Percentiles rank a stretch among this genome's conserved stretches.
Conservation (phyloP, 2,113 vertebrate species). For the Sinosuthora webbiana region DNA sequence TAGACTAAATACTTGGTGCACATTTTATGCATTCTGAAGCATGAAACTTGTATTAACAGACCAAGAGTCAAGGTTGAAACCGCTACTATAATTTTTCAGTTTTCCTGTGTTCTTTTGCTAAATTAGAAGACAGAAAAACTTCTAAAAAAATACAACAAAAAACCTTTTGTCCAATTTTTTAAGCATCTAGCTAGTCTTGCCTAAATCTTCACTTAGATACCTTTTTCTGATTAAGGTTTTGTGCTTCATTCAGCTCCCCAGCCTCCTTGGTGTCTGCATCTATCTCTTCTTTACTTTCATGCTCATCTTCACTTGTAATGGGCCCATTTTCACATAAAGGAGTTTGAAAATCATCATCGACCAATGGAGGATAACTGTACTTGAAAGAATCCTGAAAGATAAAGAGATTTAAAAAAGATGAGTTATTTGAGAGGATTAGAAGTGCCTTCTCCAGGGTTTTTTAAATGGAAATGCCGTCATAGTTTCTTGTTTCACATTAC, state of each 20-base stretch:
- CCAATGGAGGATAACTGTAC: conserved; percentile 95
- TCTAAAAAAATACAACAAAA: not conserved
- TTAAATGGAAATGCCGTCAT: not conserved
- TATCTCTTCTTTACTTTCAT: conserved; percentile 86
- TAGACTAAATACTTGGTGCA: not conserved
- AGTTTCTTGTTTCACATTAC: not conserved
- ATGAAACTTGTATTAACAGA: not conserved
- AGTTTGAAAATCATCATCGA: conserved; percentile 96
- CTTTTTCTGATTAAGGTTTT: conserved; percentile 83
- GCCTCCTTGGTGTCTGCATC: conserved; percentile 84
- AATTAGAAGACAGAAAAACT: not conserved
- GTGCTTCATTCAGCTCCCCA: conserved; percentile 83
- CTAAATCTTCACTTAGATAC: conserved; percentile 69
- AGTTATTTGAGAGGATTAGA: not conserved
- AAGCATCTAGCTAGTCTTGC: not conserved
- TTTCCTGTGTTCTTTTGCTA: not conserved
- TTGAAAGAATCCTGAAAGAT: conserved; percentile 88
- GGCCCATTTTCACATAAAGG: conserved; percentile 93
- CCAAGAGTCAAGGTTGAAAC: not conserved
- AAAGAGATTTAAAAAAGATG: not conserved
- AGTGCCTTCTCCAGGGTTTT: not conserved
- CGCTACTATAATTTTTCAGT: not conserved
- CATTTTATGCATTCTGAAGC: not conserved
- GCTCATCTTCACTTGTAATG: conserved; percentile 88
- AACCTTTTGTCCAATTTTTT: not conserved